Conservation (phyloP, 2,113 vertebrate species). For the Hydrolagus affinis region DNA sequence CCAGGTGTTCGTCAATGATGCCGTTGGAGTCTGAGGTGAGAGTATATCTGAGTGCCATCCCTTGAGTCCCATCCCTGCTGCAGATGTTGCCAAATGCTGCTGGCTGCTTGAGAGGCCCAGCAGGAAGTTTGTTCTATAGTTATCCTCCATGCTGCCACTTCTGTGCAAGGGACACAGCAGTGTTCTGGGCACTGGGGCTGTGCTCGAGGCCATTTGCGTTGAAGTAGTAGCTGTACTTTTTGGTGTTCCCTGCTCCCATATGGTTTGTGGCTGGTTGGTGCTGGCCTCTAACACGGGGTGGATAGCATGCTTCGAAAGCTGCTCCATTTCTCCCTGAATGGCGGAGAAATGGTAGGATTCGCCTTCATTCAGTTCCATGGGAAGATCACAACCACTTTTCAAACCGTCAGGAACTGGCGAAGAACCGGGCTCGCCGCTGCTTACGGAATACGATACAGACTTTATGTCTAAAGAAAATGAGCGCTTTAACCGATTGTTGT, state of each 20-base stretch:
- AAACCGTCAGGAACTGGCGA: slow-evolving; percentile 47
- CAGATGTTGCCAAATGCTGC: slow-evolving; percentile 67
- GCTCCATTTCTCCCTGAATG: slow-evolving; percentile 81
- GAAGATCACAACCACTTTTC: slow-evolving; percentile 60
- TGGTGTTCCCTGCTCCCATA: slow-evolving; percentile 40
- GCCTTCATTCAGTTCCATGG: slow-evolving; percentile 57
- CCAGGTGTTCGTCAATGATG: slow-evolving; percentile 69
- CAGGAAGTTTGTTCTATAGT: slow-evolving; percentile 58
- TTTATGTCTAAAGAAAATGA: slow-evolving; percentile 92
- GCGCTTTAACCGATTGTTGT: slow-evolving; percentile 73
- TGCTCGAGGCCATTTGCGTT: slow-evolving; percentile 36
- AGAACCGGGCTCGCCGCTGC: slow-evolving; percentile 39
- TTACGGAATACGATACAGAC: slow-evolving; percentile 52
- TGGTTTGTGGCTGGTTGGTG: slow-evolving; percentile 32
- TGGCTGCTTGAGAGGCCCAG: slow-evolving; percentile 76
- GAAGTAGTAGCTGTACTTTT: slow-evolving; percentile 46
- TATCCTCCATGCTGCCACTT: slow-evolving; percentile 80
- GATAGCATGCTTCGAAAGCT: slow-evolving; percentile 70
- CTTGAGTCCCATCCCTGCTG: slow-evolving; percentile 62
- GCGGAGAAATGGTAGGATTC: slow-evolving; percentile 85
- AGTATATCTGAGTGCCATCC: slow-evolving; percentile 91
- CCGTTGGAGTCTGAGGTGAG: slow-evolving; percentile 59
- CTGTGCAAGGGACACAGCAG: slow-evolving; percentile 61
- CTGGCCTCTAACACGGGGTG: slow-evolving; percentile 65
- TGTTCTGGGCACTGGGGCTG: slow-evolving; percentile 39